Percentiles rank a stretch among this genome's conserved stretches.
Evolutionary conservation across 2,888 invertebrate genomes (phyloP).

Genomic region (Mimumesa dahlbomi): DNA sequence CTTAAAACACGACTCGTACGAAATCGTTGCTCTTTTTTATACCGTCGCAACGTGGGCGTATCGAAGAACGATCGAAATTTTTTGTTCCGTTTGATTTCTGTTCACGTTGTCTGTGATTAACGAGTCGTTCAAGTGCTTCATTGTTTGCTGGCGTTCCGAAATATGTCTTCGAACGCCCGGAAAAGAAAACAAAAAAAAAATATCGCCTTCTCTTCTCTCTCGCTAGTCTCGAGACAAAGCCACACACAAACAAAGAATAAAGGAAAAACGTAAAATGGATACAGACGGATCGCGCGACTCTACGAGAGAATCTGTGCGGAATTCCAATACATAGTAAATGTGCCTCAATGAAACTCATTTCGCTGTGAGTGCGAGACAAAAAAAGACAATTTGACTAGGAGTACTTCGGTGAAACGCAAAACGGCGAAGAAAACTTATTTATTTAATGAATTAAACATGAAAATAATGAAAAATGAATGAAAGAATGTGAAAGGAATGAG

Average conservation of each 20-base stretch:
- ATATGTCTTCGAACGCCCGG: not conserved
- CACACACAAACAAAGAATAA: not conserved
- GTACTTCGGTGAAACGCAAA: slow-evolving; percentile 12
- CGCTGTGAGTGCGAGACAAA: slow-evolving; percentile 32
- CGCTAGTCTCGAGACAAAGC: not conserved
- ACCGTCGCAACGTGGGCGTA: not conserved
- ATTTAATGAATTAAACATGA: slow-evolving; percentile 12
- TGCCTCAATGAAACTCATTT: slow-evolving; percentile 45
- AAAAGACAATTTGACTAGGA: slow-evolving; percentile 39
- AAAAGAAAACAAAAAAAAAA: too few relatives aligned
- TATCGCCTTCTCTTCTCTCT: slow-evolving; percentile 17
- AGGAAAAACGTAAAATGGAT: not conserved
- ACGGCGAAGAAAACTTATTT: slow-evolving; percentile 22
- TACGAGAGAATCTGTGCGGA: not conserved
- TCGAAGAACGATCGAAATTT: slow-evolving; percentile 2
- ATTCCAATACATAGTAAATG: slow-evolving; percentile 30
- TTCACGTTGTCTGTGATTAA: slow-evolving; percentile 56
- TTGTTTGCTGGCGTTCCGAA: slow-evolving; percentile 6
- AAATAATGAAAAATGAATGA: slow-evolving; percentile 8
- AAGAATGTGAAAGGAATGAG: not conserved
- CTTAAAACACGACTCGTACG: not conserved
- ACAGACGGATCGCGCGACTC: not conserved
- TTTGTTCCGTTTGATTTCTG: slow-evolving; percentile 28
- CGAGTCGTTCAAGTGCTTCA: slow-evolving; percentile 22
- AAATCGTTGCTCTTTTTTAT: too few relatives aligned